Conservation (phyloP, 2,888 invertebrate genomes). For the Calameuta filiformis region DNA sequence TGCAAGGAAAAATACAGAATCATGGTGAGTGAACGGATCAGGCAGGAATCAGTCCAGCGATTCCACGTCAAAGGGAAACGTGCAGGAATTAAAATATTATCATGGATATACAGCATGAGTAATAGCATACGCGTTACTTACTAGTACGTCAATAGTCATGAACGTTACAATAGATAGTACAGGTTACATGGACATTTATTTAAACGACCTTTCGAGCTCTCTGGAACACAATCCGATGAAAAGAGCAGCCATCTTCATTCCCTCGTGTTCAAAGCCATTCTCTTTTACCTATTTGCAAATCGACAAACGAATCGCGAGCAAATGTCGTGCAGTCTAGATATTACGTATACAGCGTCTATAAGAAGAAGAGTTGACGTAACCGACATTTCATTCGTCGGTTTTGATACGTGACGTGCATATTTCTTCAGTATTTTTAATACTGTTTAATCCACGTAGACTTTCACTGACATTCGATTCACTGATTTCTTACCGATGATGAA, state of each 20-base stretch:
- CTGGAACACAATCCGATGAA: neutral
- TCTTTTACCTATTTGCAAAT: neutral
- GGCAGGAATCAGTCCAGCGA: neutral
- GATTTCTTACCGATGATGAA: neutral
- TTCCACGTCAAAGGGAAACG: neutral
- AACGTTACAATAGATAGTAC: neutral
- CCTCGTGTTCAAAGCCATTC: neutral
- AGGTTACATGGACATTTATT: neutral
- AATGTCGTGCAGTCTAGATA: neutral
- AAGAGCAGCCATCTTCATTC: neutral
- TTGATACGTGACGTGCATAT: neutral
- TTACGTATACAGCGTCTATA: neutral
- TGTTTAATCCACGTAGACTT: neutral
- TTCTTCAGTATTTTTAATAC: neutral
- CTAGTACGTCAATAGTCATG: neutral
- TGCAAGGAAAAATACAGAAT: conserved; percentile 85
- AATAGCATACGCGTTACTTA: neutral
- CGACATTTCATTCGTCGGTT: neutral
- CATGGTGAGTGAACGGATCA: conserved; percentile 72
- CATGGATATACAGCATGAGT: neutral
- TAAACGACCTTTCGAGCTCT: neutral
- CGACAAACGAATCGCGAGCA: neutral
- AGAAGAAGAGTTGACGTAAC: neutral
- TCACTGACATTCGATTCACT: neutral
- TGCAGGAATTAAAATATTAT: neutral